Base-by-base conservation (phyloP, 2,113 vertebrate species). In the Protomyctophum bolini region DNA sequence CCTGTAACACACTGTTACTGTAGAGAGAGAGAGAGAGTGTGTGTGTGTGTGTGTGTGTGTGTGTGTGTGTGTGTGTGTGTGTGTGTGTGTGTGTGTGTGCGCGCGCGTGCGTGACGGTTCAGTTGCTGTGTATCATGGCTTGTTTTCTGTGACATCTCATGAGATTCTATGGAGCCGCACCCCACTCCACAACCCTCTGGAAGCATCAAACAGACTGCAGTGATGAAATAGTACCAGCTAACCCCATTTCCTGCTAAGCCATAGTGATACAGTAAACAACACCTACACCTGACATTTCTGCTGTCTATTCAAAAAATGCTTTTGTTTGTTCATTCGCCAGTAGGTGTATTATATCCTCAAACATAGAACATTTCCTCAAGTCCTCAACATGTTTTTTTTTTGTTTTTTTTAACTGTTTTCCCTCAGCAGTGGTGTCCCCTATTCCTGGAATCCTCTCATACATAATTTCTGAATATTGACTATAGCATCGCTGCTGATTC, bases 401-500 rank as follows among this genome's bases (percentile, higher is more conserved):
- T n/a, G n/a, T n/a, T n/a, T n/a, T 70, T 74, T 41, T 46, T 74
- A 68, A 73, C 12, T 8, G 58, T 77, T 45, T 54, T 75, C 33
- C 9, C 28, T 76, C 71, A 68, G 75, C 15, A 66, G 65, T 70
- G 66, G 70, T 74, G 76, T 80, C 68, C 78, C 79, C 80, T 62
- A 80, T 89, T 83, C 29, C 0, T 54, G 46, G 46, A 28, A 51
- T 12, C 51, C 68, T 81, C 7, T 41, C 73, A 63, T 58, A 81
- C 67, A 72, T 66, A 45, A 66, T 47, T 68, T 71, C 79, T 78
- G 88, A 86, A 83, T 81, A 81, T 86, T 83, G 78, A 77, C 66
- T 72, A 2, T 21, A 80, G 76, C 71, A 77, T 47, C 51, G 69
- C 79, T 82, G 72, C 83, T 77, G 71, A 81, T 73, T 79, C 68